phyloP scores from a whole-genome alignment of 1,140 invertebrate species.

The Microplitis demolitor region DNA sequence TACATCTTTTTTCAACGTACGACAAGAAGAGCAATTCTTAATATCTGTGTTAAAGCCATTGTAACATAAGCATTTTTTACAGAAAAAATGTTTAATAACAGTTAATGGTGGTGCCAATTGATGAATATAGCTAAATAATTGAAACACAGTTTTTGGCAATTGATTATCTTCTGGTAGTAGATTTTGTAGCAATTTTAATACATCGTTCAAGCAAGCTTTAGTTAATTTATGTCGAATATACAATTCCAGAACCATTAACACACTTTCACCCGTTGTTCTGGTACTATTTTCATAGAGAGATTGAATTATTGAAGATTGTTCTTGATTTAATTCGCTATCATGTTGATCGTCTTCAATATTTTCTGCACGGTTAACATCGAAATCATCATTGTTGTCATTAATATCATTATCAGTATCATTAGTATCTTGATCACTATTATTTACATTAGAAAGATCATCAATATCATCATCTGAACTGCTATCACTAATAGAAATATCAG shows the following conservation, averaged over 20 bases:
- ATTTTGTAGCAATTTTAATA: background rate
- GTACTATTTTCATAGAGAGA: background rate
- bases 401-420: background rate
- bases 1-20: background rate
- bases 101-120: constrained; percentile 8
- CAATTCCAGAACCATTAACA: background rate
- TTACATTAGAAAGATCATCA: background rate
- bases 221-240: background rate
- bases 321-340: background rate
- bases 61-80: background rate
- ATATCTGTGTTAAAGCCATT: background rate
- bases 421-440: background rate
- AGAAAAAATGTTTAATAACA: constrained; percentile 4
- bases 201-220: background rate
- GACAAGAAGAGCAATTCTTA: background rate
- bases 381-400: background rate
- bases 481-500: background rate
- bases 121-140: constrained; percentile 26
- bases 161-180: constrained; percentile 16
- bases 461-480: background rate
- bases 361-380: too few species aligned
- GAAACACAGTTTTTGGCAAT: constrained; percentile 24
- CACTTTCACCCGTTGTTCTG: background rate
- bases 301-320: background rate
- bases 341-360: background rate